A percentile compares a stretch with the other conserved stretches of the same genome.
Evolutionary conservation across 2,797 vertebrate species (phyloP).

Genomic region (Diplodus sargus): DNA sequence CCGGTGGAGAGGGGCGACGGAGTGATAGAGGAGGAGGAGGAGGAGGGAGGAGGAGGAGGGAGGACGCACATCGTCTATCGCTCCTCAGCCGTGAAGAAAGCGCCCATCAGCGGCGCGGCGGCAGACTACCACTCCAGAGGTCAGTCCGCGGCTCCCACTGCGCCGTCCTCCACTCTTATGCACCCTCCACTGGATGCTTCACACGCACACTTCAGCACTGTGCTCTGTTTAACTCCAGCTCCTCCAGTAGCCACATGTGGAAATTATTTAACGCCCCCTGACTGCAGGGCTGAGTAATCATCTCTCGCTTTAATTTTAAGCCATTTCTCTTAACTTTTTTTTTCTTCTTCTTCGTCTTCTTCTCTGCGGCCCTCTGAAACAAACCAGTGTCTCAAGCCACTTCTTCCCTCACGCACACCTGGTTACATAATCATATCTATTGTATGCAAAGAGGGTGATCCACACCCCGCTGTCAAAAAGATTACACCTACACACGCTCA

Average conservation of each 20-base stretch:
- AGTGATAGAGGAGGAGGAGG: slow-evolving; percentile 79
- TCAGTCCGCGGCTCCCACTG: slow-evolving; percentile 80
- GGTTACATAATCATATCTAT: slow-evolving; percentile 49
- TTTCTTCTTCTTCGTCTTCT: neutral
- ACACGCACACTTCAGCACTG: slow-evolving; percentile 21
- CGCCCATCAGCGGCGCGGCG: slow-evolving; percentile 60
- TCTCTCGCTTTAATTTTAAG: neutral
- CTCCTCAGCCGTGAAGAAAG: slow-evolving; percentile 87
- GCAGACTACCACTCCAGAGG: slow-evolving; percentile 87
- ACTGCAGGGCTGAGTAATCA: neutral
- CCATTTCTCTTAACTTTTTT: neutral
- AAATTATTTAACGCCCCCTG: neutral
- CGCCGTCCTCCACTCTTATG: slow-evolving; percentile 5
- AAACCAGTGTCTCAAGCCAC: slow-evolving; percentile 4
- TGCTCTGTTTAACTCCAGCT: neutral
- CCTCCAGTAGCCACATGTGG: slow-evolving; percentile 1
- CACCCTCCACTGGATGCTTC: slow-evolving; percentile 37
- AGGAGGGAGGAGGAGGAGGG: slow-evolving; percentile 88
- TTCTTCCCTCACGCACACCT: slow-evolving; percentile 30
- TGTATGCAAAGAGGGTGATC: slow-evolving; percentile 48
- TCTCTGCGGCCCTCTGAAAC: slow-evolving; percentile 1
- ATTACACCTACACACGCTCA: slow-evolving; percentile 59
- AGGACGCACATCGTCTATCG: slow-evolving; percentile 95
- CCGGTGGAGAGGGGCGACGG: slow-evolving; percentile 89
- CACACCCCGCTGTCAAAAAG: slow-evolving; percentile 59